Percentiles rank a stretch among this genome's conserved stretches.
Conservation (phyloP, 2,888 invertebrate genomes). For the Caenorhabditis sulstoni region DNA sequence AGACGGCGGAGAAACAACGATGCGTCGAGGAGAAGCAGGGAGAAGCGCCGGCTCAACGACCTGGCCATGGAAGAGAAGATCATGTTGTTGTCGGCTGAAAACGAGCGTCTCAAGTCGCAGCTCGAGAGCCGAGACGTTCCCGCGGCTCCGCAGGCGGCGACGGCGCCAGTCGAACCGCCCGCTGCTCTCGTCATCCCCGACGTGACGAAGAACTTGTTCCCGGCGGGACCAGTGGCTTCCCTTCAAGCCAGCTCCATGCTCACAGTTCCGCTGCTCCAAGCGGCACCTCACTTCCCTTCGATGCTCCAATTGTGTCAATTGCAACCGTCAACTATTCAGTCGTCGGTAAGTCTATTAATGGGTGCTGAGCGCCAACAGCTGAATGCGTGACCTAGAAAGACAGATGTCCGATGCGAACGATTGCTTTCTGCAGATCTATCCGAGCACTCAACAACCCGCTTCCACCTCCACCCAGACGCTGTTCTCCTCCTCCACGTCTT, state of each 20-base stretch:
- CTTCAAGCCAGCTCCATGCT: conserved; percentile 52
- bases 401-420: conserved; percentile 37
- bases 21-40: conserved; percentile 65
- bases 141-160: background rate
- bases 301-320: conserved; percentile 66
- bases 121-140: conserved; percentile 82
- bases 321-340: conserved; percentile 55
- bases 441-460: conserved; percentile 34
- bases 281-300: conserved; percentile 51
- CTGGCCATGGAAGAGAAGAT: conserved; percentile 95
- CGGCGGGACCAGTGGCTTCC: conserved; percentile 36
- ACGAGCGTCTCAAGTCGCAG: conserved; percentile 93
- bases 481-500: conserved; percentile 60
- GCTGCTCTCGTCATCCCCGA: conserved; percentile 29
- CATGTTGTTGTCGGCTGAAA: conserved; percentile 94
- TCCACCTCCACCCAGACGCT: conserved; percentile 53
- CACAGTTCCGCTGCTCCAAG: conserved; percentile 43
- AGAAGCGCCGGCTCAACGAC: conserved; percentile 92
- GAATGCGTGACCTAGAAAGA: conserved; percentile 55
- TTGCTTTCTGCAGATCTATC: conserved; percentile 31
- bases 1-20: conserved; percentile 67
- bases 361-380: conserved; percentile 17
- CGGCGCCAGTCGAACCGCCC: conserved; percentile 20
- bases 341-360: conserved; percentile 40
- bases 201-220: conserved; percentile 37